Conservation (phyloP, 2,113 vertebrate genomes). For the Lontra canadensis region DNA sequence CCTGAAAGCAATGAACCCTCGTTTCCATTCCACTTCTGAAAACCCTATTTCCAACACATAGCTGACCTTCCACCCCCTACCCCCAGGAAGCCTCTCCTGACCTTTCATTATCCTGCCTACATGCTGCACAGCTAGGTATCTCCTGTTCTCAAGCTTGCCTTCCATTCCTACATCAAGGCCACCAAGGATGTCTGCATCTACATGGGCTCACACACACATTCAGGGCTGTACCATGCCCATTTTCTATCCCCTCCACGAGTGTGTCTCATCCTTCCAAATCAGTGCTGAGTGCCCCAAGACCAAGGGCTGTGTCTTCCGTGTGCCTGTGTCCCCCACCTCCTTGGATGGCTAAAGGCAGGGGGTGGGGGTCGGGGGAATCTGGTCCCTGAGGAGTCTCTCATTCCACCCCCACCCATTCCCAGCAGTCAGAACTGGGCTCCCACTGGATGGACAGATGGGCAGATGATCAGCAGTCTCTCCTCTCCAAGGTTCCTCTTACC, state of each 20-base stretch:
- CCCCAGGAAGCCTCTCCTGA: neutral
- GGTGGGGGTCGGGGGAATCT: neutral
- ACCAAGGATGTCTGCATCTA: neutral
- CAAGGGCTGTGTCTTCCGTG: neutral
- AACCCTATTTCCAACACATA: neutral
- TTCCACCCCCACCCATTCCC: neutral
- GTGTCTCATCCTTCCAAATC: neutral
- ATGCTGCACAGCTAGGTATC: neutral
- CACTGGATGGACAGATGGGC: neutral
- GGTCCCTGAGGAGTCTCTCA: neutral
- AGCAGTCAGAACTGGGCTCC: neutral
- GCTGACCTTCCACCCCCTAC: neutral
- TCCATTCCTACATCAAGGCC: neutral
- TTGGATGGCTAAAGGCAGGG: neutral
- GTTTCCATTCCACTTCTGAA: neutral
- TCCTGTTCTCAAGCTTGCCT: neutral
- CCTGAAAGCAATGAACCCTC: neutral
- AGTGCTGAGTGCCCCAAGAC: neutral
- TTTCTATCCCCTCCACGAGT: neutral
- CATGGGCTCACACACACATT: neutral
- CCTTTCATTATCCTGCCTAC: neutral
- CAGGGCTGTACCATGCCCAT: rapidly evolving
- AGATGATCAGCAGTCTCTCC: neutral
- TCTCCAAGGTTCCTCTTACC: slow-evolving; percentile 82
- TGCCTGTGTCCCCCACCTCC: neutral